Conservation (phyloP, 2,113 vertebrate genomes). For the Cryptotis parvus region DNA sequence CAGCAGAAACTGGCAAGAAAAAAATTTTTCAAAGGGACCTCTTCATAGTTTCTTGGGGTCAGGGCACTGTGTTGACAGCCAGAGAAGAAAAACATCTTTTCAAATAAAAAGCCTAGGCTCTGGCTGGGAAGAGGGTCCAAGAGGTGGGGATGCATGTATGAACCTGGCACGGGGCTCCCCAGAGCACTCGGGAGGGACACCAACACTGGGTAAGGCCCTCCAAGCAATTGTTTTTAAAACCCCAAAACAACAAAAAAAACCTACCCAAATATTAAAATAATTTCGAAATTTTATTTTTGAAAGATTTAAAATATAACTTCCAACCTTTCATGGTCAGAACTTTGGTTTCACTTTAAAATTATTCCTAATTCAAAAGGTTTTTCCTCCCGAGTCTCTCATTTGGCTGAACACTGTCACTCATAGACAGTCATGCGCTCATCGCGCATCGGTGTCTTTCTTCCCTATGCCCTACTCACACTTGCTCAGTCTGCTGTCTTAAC, state of each 20-base stretch:
- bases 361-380: conserved; percentile 43
- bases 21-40: neutral
- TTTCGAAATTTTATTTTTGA: conserved; percentile 45
- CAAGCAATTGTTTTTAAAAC: neutral
- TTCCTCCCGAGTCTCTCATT: neutral
- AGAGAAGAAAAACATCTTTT: neutral
- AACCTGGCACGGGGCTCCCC: too few species aligned
- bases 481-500: too few species aligned
- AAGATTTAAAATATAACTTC: neutral
- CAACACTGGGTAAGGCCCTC: too few species aligned
- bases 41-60: neutral
- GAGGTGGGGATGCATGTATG: too few species aligned
- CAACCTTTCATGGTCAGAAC: conserved; percentile 15
- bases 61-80: neutral
- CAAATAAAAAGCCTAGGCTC: neutral
- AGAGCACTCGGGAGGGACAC: too few species aligned
- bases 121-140: too few species aligned
- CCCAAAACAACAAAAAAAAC: neutral
- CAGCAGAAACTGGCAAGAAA: conserved; percentile 10
- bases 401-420: neutral
- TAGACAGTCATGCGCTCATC: too few species aligned
- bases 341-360: conserved; percentile 48
- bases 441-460: too few species aligned
- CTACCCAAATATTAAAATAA: conserved; percentile 50
- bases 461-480: too few species aligned